phyloP scores from a whole-genome alignment of 1,140 invertebrate species.

The Caerostris darwini region DNA sequence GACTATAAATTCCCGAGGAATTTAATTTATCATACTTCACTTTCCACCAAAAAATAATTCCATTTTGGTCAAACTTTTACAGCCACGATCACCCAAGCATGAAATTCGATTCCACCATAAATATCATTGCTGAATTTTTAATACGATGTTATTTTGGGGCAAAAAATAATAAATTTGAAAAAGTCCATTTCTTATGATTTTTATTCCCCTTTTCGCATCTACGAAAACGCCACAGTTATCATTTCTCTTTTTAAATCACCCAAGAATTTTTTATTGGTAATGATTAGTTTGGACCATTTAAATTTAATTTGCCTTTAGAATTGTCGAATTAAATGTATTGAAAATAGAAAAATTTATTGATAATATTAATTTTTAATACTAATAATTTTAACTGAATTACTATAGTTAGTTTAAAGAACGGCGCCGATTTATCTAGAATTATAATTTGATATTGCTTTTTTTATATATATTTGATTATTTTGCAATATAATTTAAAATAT shows the following conservation, averaged over 20 bases:
- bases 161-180: not conserved
- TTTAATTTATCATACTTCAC: too few species aligned
- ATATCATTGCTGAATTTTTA: not conserved
- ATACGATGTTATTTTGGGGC: not conserved
- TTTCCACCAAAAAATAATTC: not conserved
- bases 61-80: not conserved
- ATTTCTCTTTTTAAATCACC: not conserved
- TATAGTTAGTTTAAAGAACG: too few species aligned
- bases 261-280: not conserved
- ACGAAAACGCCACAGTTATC: not conserved
- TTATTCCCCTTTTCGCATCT: not conserved
- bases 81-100: not conserved
- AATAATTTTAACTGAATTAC: not conserved
- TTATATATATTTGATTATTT: too few species aligned
- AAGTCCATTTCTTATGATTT: not conserved
- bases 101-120: not conserved
- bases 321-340: not conserved
- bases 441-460: too few species aligned
- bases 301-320: not conserved
- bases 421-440: too few species aligned
- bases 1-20: too few species aligned
- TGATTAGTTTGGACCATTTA: not conserved
- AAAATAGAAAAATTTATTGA: not conserved
- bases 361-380: not conserved
- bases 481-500: too few species aligned